Evolutionary conservation across 2,797 vertebrate species (phyloP).

Genomic region (Threskiornis aethiopicus): DNA sequence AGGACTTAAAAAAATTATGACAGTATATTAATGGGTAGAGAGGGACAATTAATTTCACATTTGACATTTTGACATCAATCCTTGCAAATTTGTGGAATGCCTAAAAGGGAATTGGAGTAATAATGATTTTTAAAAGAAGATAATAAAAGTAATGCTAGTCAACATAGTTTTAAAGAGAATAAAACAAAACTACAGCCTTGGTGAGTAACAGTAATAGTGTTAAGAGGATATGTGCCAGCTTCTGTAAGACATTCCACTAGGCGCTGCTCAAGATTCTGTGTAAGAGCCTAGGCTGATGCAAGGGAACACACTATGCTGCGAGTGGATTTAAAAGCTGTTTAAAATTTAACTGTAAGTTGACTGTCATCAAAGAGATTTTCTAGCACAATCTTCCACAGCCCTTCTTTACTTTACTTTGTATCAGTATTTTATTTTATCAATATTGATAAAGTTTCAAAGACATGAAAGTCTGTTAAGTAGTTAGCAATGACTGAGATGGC

Average conservation of each 20-base stretch:
- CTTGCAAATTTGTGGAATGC: not conserved
- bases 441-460: not conserved
- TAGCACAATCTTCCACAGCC: not conserved
- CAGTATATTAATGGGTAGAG: not conserved
- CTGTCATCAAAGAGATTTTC: not conserved
- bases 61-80: not conserved
- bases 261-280: not conserved
- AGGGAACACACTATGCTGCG: not conserved
- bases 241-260: not conserved
- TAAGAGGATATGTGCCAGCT: not conserved
- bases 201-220: not conserved
- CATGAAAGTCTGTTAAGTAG: not conserved
- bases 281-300: not conserved
- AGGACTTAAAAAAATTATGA: not conserved
- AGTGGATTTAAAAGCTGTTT: not conserved
- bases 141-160: not conserved
- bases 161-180: not conserved
- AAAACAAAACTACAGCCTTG: not conserved
- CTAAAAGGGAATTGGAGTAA: not conserved
- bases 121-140: not conserved
- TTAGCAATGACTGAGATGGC: not conserved
- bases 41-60: not conserved
- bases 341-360: not conserved
- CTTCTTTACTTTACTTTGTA: not conserved
- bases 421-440: not conserved